Evolutionary conservation across 2,797 vertebrate species (phyloP).

Genomic region (Malurus splendens): DNA sequence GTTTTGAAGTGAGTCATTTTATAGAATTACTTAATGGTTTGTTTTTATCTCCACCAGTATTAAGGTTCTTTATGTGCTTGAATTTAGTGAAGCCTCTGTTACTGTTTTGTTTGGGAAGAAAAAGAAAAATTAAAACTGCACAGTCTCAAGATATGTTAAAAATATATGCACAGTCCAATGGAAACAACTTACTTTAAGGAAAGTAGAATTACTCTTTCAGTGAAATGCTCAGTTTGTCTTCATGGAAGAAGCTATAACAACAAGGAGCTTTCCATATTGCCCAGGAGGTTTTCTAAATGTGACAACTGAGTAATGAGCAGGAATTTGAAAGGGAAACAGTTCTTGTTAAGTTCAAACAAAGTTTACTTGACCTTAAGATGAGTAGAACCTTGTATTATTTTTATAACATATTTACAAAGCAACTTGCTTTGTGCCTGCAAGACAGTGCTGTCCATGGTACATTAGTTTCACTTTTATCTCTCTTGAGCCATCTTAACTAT

Average conservation of each 20-base stretch:
- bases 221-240: background rate
- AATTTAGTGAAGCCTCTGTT: background rate
- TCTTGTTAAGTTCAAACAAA: background rate
- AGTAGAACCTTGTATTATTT: background rate
- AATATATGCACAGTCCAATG: background rate
- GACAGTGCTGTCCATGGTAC: background rate
- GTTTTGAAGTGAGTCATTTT: background rate
- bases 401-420: background rate
- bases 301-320: background rate
- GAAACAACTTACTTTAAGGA: background rate
- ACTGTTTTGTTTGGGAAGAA: background rate
- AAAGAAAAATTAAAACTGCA: background rate
- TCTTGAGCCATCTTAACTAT: background rate
- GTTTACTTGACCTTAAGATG: background rate
- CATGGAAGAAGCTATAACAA: background rate
- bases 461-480: background rate
- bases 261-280: background rate
- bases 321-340: background rate
- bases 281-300: background rate
- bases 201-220: background rate
- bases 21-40: background rate
- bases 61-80: background rate
- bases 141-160: background rate
- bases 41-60: background rate
- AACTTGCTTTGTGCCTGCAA: background rate